Conservation (phyloP, 1,140 invertebrate species). For the Streblospio benedicti region DNA sequence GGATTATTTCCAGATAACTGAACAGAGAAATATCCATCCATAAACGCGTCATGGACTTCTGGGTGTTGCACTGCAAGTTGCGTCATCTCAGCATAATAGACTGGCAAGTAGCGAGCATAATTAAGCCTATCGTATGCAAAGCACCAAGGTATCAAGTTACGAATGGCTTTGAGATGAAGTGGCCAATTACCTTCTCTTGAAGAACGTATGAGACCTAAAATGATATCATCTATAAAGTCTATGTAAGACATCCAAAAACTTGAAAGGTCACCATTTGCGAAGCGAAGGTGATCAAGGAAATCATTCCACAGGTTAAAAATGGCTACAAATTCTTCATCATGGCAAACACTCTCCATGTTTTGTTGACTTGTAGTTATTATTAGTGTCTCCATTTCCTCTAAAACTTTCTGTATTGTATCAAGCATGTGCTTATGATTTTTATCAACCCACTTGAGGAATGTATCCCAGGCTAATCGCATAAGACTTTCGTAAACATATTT, state of each 20-base stretch:
- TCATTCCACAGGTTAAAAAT: too few species aligned
- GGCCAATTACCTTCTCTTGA: slow-evolving; percentile 4
- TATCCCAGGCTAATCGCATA: neutral
- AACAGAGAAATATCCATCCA: neutral
- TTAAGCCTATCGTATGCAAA: slow-evolving; percentile 13
- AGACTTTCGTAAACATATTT: neutral
- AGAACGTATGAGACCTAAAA: neutral
- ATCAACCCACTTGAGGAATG: neutral
- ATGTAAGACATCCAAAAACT: slow-evolving; percentile 8
- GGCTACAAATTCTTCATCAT: too few species aligned
- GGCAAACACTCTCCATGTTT: too few species aligned
- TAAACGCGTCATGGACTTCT: neutral
- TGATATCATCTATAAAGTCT: slow-evolving; percentile 7
- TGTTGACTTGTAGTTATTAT: too few species aligned
- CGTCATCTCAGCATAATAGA: slow-evolving; percentile 3
- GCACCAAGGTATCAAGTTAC: slow-evolving; percentile 4
- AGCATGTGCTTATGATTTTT: neutral
- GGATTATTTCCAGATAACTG: neutral
- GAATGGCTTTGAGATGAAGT: neutral
- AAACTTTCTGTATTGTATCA: too few species aligned
- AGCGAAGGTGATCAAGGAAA: neutral
- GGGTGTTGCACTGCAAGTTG: neutral
- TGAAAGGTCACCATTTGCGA: slow-evolving; percentile 9
- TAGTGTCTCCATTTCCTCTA: too few species aligned
- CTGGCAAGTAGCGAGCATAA: neutral